Evolutionary conservation across 2,888 invertebrate genomes (phyloP).

Genomic region (Andrena fulva): DNA sequence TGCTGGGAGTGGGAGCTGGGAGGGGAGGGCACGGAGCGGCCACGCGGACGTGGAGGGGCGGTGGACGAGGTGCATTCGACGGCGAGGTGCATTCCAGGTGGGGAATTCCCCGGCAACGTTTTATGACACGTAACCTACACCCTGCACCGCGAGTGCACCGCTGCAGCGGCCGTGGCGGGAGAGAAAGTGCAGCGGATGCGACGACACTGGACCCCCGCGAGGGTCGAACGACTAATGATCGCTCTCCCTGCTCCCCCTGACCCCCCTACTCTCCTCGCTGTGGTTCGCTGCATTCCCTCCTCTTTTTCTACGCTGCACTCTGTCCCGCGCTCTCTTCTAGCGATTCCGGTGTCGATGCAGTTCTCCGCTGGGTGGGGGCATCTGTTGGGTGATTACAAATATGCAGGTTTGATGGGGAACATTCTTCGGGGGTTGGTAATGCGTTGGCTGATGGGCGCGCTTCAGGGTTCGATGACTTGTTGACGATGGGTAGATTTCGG

Average conservation of each 20-base stretch:
- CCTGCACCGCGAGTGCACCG: constrained; percentile 66
- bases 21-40: constrained; percentile 22
- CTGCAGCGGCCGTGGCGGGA: constrained; percentile 55
- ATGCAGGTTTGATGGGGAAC: background rate
- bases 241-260: constrained; percentile 23
- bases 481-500: no score
- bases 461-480: no score
- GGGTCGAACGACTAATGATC: constrained; percentile 73
- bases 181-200: constrained; percentile 77
- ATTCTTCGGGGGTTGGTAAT: background rate
- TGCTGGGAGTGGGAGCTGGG: constrained; percentile 13
- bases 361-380: background rate
- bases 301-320: constrained; percentile 19
- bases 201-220: constrained; percentile 74
- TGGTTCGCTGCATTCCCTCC: constrained; percentile 7
- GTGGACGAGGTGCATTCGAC: constrained; percentile 63
- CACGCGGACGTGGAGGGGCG: constrained; percentile 71
- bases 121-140: constrained; percentile 70
- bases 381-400: background rate
- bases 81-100: constrained; percentile 75
- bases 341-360: background rate
- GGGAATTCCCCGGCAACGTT: constrained; percentile 71
- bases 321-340: background rate
- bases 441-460: background rate
- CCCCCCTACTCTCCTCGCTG: background rate